Evolutionary conservation across 2,888 invertebrate genomes (phyloP).

Genomic region (Sepioteuthis lessoniana): DNA sequence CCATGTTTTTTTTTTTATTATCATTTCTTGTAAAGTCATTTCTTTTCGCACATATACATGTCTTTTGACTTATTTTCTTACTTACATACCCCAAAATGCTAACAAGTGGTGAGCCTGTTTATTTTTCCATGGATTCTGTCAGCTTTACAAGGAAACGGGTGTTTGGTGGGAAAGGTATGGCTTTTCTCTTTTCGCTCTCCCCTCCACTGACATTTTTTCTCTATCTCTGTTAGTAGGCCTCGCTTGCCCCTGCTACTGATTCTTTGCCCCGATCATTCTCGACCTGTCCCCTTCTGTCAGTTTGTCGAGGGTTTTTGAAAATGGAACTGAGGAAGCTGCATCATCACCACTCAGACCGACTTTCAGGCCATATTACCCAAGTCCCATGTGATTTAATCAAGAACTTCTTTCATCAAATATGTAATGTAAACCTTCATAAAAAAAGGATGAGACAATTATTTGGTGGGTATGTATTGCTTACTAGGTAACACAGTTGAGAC

Average conservation of each 20-base stretch:
- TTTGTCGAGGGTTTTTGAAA: neutral
- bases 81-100: neutral
- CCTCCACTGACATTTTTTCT: neutral
- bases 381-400: conserved; percentile 1
- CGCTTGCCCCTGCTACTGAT: neutral
- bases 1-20: neutral
- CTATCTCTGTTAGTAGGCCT: neutral
- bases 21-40: neutral
- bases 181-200: neutral
- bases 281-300: neutral
- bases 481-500: too few species aligned
- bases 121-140: conserved; percentile 33
- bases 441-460: too few species aligned
- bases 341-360: neutral
- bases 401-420: neutral
- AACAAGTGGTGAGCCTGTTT: neutral
- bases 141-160: neutral
- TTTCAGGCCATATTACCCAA: neutral
- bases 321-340: neutral
- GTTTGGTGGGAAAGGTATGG: neutral
- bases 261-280: neutral
- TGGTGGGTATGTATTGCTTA: too few species aligned
- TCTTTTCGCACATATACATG: neutral
- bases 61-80: neutral
- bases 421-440: neutral